Conservation (phyloP, 2,113 vertebrate species). For the Cebus imitator region DNA sequence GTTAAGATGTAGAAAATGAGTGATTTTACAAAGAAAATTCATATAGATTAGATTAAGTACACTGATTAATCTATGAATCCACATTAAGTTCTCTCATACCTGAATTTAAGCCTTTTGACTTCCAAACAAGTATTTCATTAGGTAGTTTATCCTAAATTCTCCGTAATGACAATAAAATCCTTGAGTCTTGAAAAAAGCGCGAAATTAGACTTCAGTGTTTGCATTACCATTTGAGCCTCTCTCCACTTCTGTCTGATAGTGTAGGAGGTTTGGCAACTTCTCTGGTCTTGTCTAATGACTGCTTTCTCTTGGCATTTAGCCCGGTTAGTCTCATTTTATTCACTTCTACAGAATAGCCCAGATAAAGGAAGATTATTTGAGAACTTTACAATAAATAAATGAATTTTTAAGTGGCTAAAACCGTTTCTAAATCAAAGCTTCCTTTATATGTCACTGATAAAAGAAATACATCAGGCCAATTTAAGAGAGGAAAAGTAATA, state of each 20-base stretch:
- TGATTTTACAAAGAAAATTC: neutral
- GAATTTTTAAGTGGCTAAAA: neutral
- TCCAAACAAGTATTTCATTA: neutral
- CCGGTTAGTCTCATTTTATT: conserved; percentile 32
- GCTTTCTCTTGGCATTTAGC: conserved; percentile 1
- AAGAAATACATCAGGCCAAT: neutral
- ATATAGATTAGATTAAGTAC: neutral
- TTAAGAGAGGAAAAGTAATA: neutral
- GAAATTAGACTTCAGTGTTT: conserved; percentile 1
- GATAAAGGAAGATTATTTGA: neutral
- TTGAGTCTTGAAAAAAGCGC: neutral
- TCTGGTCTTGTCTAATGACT: neutral
- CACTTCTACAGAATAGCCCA: neutral
- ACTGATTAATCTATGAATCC: neutral
- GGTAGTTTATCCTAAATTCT: neutral
- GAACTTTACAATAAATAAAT: conserved; percentile 26
- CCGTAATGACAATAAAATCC: neutral
- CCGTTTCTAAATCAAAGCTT: conserved; percentile 30
- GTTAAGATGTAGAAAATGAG: neutral
- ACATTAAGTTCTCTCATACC: neutral
- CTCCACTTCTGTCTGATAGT: neutral
- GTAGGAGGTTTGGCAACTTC: neutral
- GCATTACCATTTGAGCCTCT: neutral
- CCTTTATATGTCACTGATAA: neutral
- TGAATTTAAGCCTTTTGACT: conserved; percentile 1